Conservation (phyloP, 2,113 vertebrate species). For the Lates calcarifer region DNA sequence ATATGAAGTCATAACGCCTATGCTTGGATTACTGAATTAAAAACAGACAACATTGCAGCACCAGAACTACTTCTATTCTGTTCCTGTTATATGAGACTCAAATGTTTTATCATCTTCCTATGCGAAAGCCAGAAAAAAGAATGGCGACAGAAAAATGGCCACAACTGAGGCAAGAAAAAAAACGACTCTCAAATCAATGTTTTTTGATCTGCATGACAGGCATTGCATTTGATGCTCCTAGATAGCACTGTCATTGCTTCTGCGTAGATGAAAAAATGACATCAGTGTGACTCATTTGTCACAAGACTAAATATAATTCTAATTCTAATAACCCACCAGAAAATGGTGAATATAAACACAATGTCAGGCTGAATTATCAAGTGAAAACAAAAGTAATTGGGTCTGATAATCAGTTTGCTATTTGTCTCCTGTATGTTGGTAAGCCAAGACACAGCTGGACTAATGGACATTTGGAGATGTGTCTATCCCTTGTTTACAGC, state of each 20-base stretch:
- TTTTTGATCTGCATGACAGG: neutral
- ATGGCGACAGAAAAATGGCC: neutral
- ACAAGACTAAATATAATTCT: neutral
- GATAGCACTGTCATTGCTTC: neutral
- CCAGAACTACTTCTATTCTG: neutral
- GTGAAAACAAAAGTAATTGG: neutral
- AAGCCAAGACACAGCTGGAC: neutral
- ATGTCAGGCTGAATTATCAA: neutral
- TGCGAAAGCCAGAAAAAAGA: neutral
- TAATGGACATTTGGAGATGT: neutral
- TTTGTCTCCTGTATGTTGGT: neutral
- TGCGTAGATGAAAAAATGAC: neutral
- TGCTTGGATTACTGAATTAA: slow-evolving; percentile 44
- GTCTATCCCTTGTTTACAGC: neutral
- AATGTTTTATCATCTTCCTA: neutral
- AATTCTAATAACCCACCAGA: too few relatives aligned
- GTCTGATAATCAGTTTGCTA: neutral
- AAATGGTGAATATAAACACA: neutral
- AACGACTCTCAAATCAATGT: neutral
- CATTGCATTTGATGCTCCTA: neutral
- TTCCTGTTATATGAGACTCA: neutral
- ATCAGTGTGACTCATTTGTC: neutral
- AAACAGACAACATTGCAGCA: slow-evolving; percentile 4
- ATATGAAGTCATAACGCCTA: slow-evolving; percentile 44
- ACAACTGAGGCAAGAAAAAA: neutral